Evolutionary conservation across 2,797 vertebrate species (phyloP).

Genomic region (Natrix natrix): DNA sequence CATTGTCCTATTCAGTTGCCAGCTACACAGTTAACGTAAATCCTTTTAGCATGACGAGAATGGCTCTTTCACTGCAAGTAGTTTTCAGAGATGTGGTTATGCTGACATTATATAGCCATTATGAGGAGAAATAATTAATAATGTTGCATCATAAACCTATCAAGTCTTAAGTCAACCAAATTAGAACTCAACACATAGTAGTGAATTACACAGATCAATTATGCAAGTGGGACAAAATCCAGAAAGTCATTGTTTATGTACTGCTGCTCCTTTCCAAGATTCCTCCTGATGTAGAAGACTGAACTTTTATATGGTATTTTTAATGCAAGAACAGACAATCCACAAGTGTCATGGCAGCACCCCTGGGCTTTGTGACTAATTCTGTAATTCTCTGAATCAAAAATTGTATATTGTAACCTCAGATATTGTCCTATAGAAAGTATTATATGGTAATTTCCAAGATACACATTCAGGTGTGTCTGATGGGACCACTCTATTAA

Average conservation of each 20-base stretch:
- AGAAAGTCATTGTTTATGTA: too few species aligned
- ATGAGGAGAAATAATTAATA: not conserved
- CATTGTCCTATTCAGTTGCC: not conserved
- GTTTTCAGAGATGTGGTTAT: not conserved
- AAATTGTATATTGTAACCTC: not conserved
- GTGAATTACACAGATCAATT: not conserved
- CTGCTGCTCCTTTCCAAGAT: not conserved
- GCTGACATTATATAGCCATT: too few species aligned
- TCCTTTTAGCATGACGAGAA: not conserved
- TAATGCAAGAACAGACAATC: not conserved
- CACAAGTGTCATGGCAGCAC: not conserved
- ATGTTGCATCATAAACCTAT: not conserved
- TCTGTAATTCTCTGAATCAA: not conserved
- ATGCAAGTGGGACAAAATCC: not conserved
- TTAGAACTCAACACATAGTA: not conserved
- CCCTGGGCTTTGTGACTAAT: not conserved
- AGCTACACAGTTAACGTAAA: not conserved
- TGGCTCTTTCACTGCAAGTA: not conserved
- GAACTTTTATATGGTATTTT: not conserved
- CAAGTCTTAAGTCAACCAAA: not conserved
- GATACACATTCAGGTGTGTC: not conserved
- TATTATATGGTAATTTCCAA: too few species aligned
- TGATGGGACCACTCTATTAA: not conserved
- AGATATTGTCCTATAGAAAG: not conserved
- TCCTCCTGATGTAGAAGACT: not conserved